Percentiles rank a stretch among this genome's conserved stretches.
Conservation (phyloP, 1,140 invertebrate species). For the Calycopis cecrops region DNA sequence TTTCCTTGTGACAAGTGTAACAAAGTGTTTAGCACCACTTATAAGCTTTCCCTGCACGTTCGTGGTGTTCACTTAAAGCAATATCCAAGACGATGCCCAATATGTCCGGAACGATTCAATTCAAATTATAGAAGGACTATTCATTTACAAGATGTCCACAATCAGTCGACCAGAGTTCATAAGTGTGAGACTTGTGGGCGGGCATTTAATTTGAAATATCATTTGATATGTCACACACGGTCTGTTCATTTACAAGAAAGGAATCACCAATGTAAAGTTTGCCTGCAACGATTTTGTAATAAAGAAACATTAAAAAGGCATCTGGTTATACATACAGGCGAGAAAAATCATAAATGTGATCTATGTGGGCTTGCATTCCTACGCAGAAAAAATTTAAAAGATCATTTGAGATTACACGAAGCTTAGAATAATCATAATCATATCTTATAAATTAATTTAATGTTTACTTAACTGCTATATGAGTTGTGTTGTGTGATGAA, state of each 20-base stretch:
- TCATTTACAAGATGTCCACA: conserved; percentile 64
- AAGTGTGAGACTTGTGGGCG: conserved; percentile 62
- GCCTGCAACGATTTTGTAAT: conserved; percentile 69
- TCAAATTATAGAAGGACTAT: conserved; percentile 59
- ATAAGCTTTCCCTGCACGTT: conserved; percentile 54
- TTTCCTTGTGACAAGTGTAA: conserved; percentile 56
- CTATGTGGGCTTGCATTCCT: conserved; percentile 80
- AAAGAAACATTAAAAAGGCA: conserved; percentile 69
- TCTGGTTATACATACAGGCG: conserved; percentile 79
- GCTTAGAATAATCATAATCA: conserved; percentile 14
- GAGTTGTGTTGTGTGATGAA: neutral
- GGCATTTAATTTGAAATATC: conserved; percentile 59
- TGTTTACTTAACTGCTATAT: no score
- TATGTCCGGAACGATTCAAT: conserved; percentile 64
- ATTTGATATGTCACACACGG: conserved; percentile 60
- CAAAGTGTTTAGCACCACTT: conserved; percentile 59
- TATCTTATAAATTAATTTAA: neutral
- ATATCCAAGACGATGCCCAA: conserved; percentile 53
- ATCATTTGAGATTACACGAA: conserved; percentile 55
- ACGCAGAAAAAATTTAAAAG: conserved; percentile 57
- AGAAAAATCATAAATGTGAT: conserved; percentile 83
- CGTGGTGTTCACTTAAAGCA: conserved; percentile 61
- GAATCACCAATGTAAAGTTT: conserved; percentile 62
- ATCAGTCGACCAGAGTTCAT: conserved; percentile 62
- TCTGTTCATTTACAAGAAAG: conserved; percentile 62